Evolutionary conservation across 2,888 invertebrate genomes (phyloP), one percentile per base, ranked within the genome.

Genomic region (Girardia tigrina): DNA sequence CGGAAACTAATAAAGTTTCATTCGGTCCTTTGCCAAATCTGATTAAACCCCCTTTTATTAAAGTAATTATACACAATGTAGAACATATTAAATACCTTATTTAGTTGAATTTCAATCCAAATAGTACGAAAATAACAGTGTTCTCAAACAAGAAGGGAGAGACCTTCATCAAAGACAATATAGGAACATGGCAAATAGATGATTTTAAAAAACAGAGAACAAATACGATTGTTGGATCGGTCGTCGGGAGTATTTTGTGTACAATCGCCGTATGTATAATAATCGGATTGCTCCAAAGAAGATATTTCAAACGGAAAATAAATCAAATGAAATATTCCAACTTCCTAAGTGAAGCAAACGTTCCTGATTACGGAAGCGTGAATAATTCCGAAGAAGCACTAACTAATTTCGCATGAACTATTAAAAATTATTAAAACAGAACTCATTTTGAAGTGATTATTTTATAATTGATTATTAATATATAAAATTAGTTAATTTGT

Each of bases 1-100:
- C 56, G 6, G 56, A 56, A 56, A 56, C 56, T 2, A 56, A 56
- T 56, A 56, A 56, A 56, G 56, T 56, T 8, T 56, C 56, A 56
- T 8, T 12, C 2, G 56, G 56, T 8, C 56, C 56, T 56, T 8
- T 23, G n/a, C 56, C 56, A 2, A 4, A 23, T 8, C n/a, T 56
- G 4, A 56, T 56, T 23, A 56, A 56, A n/a, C 56, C 56, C 6
- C 56, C 56, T 6, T 56, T 56, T 56, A 56, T 56, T 56, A 20
- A n/a, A 56, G 56, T 56, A 8, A 56, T 8, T 8, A 36, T 36
- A n/a, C n/a, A n/a, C n/a, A n/a, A n/a, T n/a, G n/a, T n/a, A n/a
- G n/a, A n/a, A n/a, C n/a, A n/a, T n/a, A n/a, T n/a, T n/a, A n/a
- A n/a, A n/a, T n/a, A n/a, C 36, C 16, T 36, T 23, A 20, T 4